Percentiles rank a stretch among this genome's conserved stretches.
Evolutionary conservation across 2,113 vertebrate species (phyloP).

Genomic region (Stigmatopora argus): DNA sequence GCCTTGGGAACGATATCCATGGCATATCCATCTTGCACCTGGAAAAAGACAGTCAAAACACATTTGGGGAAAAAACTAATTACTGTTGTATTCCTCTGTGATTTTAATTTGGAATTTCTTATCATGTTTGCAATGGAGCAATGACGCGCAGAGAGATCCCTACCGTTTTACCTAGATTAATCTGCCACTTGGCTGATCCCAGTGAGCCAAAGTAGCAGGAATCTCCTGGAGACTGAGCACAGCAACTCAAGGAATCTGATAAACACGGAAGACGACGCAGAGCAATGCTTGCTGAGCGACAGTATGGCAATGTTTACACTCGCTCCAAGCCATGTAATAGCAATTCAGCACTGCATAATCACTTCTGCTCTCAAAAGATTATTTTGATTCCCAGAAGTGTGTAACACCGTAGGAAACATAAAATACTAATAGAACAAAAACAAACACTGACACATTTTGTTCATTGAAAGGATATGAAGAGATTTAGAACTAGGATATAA

Average conservation of each 20-base stretch:
- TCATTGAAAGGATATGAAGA: conserved; percentile 12
- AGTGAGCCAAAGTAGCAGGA: conserved; percentile 25
- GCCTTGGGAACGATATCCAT: conserved; percentile 43
- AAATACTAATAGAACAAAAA: conserved; percentile 46
- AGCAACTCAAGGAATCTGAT: conserved; percentile 36
- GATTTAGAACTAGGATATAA: conserved; percentile 6
- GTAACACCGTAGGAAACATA: conserved; percentile 48
- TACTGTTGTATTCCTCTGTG: conserved; percentile 57
- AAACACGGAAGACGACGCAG: conserved; percentile 29
- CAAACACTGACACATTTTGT: conserved; percentile 8
- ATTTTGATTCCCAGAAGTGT: conserved; percentile 46
- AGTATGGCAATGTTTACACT: conserved; percentile 65
- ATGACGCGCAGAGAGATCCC: conserved; percentile 32
- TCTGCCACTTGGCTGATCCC: conserved; percentile 40
- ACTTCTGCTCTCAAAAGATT: conserved; percentile 45
- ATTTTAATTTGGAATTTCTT: conserved; percentile 61
- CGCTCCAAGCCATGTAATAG: conserved; percentile 53
- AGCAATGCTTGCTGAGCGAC: conserved; percentile 43
- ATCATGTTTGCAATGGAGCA: conserved; percentile 51
- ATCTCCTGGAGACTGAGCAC: conserved; percentile 22
- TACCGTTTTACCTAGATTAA: conserved; percentile 50
- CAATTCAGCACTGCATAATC: conserved; percentile 49
- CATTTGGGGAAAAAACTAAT: conserved; percentile 56
- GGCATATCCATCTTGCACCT: conserved; percentile 51
- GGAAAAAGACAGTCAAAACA: conserved; percentile 51